These are phyloP conservation scores for Prolemur simus DNA, from an alignment of 2,113 vertebrate genomes.

Conservation along the genomic window DNA sequence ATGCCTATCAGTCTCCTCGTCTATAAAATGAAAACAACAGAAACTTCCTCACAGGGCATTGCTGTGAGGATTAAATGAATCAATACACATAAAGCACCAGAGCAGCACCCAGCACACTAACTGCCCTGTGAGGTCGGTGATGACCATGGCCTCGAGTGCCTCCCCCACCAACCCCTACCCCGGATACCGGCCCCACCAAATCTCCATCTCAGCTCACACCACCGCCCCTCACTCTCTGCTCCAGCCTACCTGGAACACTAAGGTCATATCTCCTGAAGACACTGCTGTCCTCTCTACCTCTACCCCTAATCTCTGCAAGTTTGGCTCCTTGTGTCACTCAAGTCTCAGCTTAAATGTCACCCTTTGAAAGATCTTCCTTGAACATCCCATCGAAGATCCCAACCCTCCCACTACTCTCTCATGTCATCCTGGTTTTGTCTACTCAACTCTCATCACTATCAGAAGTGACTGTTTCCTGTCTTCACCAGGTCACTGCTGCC, in stretches of 20 bases:
- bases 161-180: no score
- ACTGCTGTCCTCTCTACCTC: not conserved
- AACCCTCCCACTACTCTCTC: not conserved
- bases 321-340: no score
- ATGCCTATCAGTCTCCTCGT: not conserved
- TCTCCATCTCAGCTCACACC: no score
- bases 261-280: not conserved
- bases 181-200: no score
- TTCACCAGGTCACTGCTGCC: not conserved
- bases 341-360: not conserved
- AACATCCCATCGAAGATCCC: not conserved
- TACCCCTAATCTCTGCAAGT: not conserved
- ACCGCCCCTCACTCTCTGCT: not conserved
- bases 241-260: not conserved
- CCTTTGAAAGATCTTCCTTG: not conserved
- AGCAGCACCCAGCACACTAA: rapidly evolving
- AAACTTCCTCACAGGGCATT: not conserved
- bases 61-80: not conserved
- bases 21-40: not conserved
- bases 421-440: no score
- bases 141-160: rapidly evolving
- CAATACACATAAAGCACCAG: rapidly evolving
- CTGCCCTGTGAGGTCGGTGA: not conserved
- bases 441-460: not conserved
- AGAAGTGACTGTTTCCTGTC: not conserved